Evolutionary conservation across 2,113 vertebrate species (phyloP), one percentile per base, ranked within the genome.

Genomic region (Callopanchax toddi): DNA sequence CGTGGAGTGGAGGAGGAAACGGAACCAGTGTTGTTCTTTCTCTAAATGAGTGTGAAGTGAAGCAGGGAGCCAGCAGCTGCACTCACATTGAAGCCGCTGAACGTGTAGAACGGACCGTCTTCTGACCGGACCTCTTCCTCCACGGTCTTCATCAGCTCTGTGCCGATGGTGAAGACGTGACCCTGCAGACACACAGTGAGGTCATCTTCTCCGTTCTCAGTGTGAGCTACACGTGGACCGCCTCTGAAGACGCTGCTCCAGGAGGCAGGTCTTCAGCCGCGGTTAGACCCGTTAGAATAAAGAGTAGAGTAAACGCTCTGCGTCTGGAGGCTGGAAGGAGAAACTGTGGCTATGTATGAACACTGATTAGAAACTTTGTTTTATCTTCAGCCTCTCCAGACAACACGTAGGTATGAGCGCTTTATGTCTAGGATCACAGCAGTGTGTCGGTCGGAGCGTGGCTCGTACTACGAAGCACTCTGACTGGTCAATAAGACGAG

Each of bases 41-140:
- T 37, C 11, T 37, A 34, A 29, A 25, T 1, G 1, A 26, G 15
- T 21, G 26, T 26, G 15, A 50, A 32, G 8, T 23, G 48, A 3
- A 53, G 23, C 48, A 20, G 23, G n/a, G 17, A 55, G 18, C 32
- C 37, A 23, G 23, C 23, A 15, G 52, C n/a, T 3, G 1, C n/a
- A 87, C 90, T 89, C 59, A 93, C 91, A 52, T 51, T 69, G 55
- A 87, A 91, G 61, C 91, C 91, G 3, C 64, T 71, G 70, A 93
- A 93, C 23, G 51, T 85, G 73, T 90, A 91, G 61, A 87, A 91
- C 0, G 23, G 60, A 0, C 46, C 73, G 0, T n/a, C 15, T 2
- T 87, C 85, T 0, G 51, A 48, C 0, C 29, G 78, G 10, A 92
- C 84, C 11, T 89, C 87, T 22, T 91, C 90, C 49, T 92, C 91